A percentile compares a stretch with the other conserved stretches of the same genome.
Evolutionary conservation across 2,797 vertebrate genomes (phyloP).

Genomic region (Helarctos malayanus): DNA sequence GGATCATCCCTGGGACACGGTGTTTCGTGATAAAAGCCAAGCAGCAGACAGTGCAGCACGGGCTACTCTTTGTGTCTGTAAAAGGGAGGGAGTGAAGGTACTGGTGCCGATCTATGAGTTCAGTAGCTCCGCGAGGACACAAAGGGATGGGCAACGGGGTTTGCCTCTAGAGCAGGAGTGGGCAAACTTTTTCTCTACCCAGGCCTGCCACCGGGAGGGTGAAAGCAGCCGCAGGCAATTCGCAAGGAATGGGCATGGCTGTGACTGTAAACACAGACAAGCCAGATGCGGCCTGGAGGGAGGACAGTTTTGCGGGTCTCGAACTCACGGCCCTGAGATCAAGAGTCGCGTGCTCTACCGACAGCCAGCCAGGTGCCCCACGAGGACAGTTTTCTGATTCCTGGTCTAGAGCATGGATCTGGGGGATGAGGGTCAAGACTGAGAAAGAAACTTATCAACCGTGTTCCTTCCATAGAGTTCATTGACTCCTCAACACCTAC

Average conservation of each 20-base stretch:
- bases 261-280: background rate
- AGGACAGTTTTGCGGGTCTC: background rate
- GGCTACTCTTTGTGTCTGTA: background rate
- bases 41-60: rapidly evolving
- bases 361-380: background rate
- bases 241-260: background rate
- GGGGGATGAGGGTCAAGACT: background rate
- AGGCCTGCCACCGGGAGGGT: rapidly evolving
- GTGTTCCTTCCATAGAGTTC: background rate
- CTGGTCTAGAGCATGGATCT: background rate
- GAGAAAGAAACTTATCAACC: background rate
- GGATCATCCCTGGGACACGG: background rate
- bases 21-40: background rate
- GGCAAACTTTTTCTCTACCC: background rate
- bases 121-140: background rate
- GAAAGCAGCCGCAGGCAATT: background rate
- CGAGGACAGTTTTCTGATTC: background rate
- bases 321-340: background rate
- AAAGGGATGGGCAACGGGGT: rapidly evolving
- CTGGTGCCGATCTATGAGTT: rapidly evolving
- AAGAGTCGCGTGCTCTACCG: background rate
- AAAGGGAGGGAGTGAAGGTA: background rate
- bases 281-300: background rate
- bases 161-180: background rate
- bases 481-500: background rate